Conservation (phyloP, 2,797 vertebrate species). For the Scomberomorus guttatus region DNA sequence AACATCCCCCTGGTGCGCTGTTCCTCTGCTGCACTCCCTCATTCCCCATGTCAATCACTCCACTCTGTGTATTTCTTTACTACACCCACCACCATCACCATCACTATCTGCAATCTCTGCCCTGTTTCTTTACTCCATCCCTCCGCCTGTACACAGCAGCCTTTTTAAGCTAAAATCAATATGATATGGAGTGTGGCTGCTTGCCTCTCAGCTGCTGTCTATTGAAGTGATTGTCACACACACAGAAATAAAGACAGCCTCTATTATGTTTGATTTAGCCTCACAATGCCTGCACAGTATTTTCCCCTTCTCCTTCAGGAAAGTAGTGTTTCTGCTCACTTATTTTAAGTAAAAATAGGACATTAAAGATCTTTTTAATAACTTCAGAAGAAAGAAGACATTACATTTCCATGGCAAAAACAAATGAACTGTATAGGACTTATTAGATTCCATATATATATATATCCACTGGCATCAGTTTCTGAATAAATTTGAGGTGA, state of each 20-base stretch:
- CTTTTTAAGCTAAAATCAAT: conserved; percentile 70
- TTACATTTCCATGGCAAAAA: neutral
- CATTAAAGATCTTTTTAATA: too few species aligned
- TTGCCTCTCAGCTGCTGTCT: conserved; percentile 60
- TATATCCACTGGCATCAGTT: neutral
- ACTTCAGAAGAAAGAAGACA: too few species aligned
- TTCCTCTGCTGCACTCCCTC: conserved; percentile 21
- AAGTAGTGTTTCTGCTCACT: neutral
- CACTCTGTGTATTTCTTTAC: conserved; percentile 5
- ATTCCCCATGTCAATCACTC: conserved; percentile 43
- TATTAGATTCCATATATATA: neutral
- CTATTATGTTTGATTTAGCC: conserved; percentile 52
- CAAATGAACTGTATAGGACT: neutral
- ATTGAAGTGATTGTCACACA: conserved; percentile 48
- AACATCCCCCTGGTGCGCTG: conserved; percentile 30
- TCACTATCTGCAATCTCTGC: conserved; percentile 17
- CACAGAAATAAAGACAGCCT: conserved; percentile 34
- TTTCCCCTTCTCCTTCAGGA: conserved; percentile 1
- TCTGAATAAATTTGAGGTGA: neutral
- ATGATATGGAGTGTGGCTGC: conserved; percentile 50
- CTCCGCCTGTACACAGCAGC: conserved; percentile 38
- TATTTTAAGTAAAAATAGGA: neutral
- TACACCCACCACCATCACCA: conserved; percentile 5
- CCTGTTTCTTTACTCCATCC: conserved; percentile 27
- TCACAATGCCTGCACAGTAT: neutral